Percentiles rank a stretch among this genome's conserved stretches.
These are phyloP conservation scores for Vulpes lagopus DNA, from an alignment of 2,113 vertebrate genomes.

Conservation along the genomic window DNA sequence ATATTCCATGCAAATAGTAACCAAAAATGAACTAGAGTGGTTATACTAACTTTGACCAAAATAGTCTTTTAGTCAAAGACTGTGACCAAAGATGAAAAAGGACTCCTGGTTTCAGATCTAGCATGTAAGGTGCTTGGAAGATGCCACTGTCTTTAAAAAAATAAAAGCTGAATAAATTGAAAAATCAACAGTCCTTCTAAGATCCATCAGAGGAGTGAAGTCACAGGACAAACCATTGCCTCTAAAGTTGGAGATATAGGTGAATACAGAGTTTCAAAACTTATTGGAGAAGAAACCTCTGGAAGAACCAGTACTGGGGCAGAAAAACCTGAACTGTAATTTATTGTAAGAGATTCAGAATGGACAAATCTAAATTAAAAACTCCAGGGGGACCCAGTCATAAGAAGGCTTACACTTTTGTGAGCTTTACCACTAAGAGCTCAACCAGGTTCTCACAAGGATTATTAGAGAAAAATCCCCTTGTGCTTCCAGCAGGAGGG, in stretches of 20 bases:
- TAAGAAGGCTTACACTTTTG: not conserved
- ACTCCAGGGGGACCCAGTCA: not conserved
- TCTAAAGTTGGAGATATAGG: not conserved
- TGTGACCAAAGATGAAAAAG: not conserved
- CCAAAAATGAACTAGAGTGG: not conserved
- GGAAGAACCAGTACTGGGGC: not conserved
- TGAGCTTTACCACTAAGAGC: not conserved
- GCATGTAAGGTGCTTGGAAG: not conserved
- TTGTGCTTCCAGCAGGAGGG: not conserved
- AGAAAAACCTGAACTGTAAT: not conserved
- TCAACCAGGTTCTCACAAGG: not conserved
- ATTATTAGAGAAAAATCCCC: not conserved
- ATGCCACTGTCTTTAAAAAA: not conserved
- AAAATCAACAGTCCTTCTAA: not conserved
- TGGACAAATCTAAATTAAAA: not conserved
- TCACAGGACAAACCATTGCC: not conserved
- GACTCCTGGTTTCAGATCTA: not conserved
- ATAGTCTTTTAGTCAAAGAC: not conserved
- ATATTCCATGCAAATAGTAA: not conserved
- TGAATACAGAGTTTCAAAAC: not conserved
- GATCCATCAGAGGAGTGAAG: not conserved
- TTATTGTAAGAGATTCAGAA: not conserved
- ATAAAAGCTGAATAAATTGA: not conserved
- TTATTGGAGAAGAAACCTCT: not conserved
- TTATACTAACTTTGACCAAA: not conserved